These are phyloP conservation scores for Synchiropus splendidus DNA, from an alignment of 2,113 vertebrate species.

Conservation along the genomic window DNA sequence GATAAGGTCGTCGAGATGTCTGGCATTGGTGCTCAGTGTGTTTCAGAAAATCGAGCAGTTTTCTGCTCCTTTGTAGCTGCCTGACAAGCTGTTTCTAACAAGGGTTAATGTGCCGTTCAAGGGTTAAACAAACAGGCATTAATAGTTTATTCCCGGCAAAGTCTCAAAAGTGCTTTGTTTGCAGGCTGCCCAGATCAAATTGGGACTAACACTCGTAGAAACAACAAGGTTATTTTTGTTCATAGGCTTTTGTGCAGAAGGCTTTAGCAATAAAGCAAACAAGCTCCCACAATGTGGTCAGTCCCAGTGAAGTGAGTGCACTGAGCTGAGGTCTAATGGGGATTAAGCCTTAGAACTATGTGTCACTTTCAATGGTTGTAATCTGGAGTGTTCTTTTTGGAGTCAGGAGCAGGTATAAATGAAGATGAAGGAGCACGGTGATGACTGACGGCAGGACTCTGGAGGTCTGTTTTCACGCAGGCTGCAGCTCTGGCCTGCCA, in stretches of 20 bases:
- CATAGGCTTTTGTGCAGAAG: constrained; percentile 5
- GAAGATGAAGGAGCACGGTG: constrained; percentile 24
- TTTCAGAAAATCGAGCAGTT: constrained; percentile 35
- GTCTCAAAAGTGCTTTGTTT: constrained; percentile 8
- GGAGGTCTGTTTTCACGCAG: constrained; percentile 31
- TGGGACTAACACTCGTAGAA: constrained; percentile 6
- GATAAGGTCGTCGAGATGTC: background rate
- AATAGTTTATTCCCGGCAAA: constrained; percentile 25
- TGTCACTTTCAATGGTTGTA: constrained; percentile 49
- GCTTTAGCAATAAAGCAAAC: constrained; percentile 30
- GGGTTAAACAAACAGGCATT: constrained; percentile 81
- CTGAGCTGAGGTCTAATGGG: constrained; percentile 47
- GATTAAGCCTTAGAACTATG: constrained; percentile 55
- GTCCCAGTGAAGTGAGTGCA: constrained; percentile 38
- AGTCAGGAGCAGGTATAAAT: constrained; percentile 36
- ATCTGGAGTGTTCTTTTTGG: constrained; percentile 40
- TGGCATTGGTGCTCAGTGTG: constrained; percentile 11
- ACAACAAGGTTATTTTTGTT: constrained; percentile 13
- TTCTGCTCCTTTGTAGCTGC: constrained; percentile 52
- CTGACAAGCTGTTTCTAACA: constrained; percentile 75
- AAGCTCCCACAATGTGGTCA: constrained; percentile 34
- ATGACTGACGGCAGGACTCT: constrained; percentile 17
- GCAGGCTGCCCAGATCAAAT: constrained; percentile 2
- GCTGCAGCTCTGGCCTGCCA: constrained; percentile 3
- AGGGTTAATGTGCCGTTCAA: constrained; percentile 77